Percentiles rank a stretch among this genome's conserved stretches.
Conservation (phyloP, 2,113 vertebrate species). For the Megaceryle maxima region DNA sequence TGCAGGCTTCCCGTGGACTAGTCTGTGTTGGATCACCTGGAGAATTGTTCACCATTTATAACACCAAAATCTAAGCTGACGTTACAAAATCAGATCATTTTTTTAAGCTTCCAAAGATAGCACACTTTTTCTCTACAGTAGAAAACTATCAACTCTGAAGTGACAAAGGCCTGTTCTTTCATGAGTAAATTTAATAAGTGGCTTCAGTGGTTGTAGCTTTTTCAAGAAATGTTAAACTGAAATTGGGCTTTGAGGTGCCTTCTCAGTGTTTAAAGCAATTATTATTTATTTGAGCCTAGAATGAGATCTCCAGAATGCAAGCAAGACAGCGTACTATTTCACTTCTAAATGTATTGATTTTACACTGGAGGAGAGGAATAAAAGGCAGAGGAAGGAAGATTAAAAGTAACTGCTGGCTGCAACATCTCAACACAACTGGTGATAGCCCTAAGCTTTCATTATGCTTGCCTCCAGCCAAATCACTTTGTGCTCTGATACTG, state of each 20-base stretch:
- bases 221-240: neutral
- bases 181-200: neutral
- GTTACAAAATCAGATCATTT: neutral
- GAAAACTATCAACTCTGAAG: neutral
- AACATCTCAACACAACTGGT: constrained; percentile 16
- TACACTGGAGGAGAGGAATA: neutral
- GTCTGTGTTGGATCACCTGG: neutral
- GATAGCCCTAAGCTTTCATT: constrained; percentile 58
- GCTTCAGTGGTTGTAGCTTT: neutral
- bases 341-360: constrained; percentile 54
- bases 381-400: constrained; percentile 46
- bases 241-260: constrained; percentile 8
- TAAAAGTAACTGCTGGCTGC: constrained; percentile 48
- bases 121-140: neutral
- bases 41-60: neutral
- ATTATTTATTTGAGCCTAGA: constrained; percentile 12
- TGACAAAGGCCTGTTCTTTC: neutral
- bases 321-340: constrained; percentile 18
- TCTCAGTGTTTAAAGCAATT: constrained; percentile 12
- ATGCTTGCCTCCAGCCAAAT: constrained; percentile 63
- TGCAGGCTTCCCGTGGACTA: neutral
- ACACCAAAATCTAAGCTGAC: neutral
- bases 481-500: constrained; percentile 60
- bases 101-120: constrained; percentile 1
- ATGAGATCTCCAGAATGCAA: neutral